Percentiles rank a stretch among this genome's conserved stretches.
Conservation (phyloP, 1,140 invertebrate species). For the Trichonephila clavipes region DNA sequence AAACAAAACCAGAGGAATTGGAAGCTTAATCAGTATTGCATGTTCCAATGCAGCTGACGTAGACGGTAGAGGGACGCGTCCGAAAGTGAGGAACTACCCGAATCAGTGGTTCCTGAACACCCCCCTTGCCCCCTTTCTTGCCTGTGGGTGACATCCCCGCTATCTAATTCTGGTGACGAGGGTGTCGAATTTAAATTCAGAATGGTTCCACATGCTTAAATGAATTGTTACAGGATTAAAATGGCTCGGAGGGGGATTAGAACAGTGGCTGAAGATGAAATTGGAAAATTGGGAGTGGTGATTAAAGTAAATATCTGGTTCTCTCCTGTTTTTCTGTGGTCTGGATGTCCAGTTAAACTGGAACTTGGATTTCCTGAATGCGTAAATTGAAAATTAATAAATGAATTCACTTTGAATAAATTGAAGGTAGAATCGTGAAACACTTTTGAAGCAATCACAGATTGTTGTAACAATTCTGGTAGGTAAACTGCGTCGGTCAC, state of each 20-base stretch:
- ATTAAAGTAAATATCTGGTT: no score
- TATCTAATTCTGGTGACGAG: not conserved
- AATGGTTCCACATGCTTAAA: not conserved
- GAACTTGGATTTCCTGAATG: no score
- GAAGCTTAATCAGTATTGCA: constrained; percentile 54
- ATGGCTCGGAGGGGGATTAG: not conserved
- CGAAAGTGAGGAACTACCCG: constrained; percentile 43
- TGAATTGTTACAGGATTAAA: constrained; percentile 4
- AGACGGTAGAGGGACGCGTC: not conserved
- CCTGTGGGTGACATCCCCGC: not conserved
- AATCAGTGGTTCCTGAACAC: not conserved
- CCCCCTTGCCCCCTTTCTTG: not conserved
- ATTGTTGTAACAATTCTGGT: no score
- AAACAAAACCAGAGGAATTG: constrained; percentile 61
- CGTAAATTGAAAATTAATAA: no score
- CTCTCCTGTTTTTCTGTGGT: no score
- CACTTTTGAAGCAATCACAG: no score
- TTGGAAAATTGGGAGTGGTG: not conserved
- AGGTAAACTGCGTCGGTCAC: no score
- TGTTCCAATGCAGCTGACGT: constrained; percentile 39
- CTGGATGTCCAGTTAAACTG: no score
- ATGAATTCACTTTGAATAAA: no score
- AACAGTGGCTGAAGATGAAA: not conserved
- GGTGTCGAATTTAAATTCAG: constrained; percentile 18
- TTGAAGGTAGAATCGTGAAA: no score